A percentile compares a stretch with the other conserved stretches of the same genome.
Conservation (phyloP, 2,113 vertebrate genomes). For the Pedionomus torquatus region DNA sequence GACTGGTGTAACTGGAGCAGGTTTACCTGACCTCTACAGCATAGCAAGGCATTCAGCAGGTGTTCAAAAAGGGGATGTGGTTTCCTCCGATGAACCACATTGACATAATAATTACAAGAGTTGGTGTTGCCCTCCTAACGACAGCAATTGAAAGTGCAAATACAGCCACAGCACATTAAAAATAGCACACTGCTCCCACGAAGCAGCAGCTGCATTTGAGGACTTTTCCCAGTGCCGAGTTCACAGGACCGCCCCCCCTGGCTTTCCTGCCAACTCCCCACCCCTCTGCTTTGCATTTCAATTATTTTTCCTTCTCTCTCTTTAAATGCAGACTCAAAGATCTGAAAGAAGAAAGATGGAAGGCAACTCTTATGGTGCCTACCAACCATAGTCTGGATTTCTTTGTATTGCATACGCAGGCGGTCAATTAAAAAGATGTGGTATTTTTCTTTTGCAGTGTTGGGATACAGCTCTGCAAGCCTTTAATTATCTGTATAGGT, state of each 20-base stretch:
- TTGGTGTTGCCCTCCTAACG: slow-evolving; percentile 44
- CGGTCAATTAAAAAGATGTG: not conserved
- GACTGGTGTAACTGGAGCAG: not conserved
- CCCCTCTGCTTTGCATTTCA: slow-evolving; percentile 26
- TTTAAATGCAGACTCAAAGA: not conserved
- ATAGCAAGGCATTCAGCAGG: not conserved
- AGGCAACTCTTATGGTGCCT: not conserved
- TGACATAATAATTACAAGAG: slow-evolving; percentile 27
- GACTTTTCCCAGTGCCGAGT: slow-evolving; percentile 23
- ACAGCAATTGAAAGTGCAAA: slow-evolving; percentile 52
- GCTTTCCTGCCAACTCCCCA: slow-evolving; percentile 2
- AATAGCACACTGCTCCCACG: slow-evolving; percentile 40
- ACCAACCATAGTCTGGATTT: not conserved
- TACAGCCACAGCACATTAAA: slow-evolving; percentile 38
- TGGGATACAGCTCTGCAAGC: not conserved
- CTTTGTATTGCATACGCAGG: not conserved
- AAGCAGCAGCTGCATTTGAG: slow-evolving; percentile 59
- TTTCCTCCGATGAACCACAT: not conserved
- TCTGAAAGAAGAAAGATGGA: slow-evolving; percentile 17
- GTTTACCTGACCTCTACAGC: not conserved
- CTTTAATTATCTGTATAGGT: slow-evolving; percentile 28
- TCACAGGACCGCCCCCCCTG: not conserved
- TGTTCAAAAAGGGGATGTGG: not conserved
- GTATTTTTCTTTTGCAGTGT: not conserved
- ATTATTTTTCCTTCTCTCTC: slow-evolving; percentile 9